Percentiles rank a stretch among this genome's conserved stretches.
Conservation (phyloP, 2,113 vertebrate genomes). For the Symphodus melops region DNA sequence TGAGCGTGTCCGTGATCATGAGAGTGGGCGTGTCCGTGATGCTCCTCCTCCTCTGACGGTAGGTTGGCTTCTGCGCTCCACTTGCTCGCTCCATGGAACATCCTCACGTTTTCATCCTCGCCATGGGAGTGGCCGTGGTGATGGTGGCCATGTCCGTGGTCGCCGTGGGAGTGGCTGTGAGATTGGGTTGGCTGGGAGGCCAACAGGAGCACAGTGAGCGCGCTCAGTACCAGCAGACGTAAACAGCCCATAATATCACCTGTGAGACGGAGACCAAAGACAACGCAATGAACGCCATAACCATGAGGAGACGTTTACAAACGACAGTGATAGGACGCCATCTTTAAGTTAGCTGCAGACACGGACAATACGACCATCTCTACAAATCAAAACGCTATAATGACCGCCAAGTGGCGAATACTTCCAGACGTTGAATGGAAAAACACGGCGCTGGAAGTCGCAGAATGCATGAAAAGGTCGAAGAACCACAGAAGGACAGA, state of each 20-base stretch:
- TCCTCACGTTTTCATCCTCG: constrained; percentile 71
- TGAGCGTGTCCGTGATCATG: constrained; percentile 60
- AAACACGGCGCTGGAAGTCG: too few species aligned
- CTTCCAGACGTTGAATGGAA: too few species aligned
- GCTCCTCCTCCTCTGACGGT: constrained; percentile 7
- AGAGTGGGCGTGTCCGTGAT: constrained; percentile 19
- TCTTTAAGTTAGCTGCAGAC: too few species aligned
- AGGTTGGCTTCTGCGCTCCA: constrained; percentile 85
- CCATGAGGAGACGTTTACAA: too few species aligned
- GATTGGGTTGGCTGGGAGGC: constrained; percentile 49
- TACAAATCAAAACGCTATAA: too few species aligned
- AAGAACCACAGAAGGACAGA: too few species aligned
- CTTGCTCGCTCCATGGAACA: constrained; percentile 85
- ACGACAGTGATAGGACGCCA: too few species aligned
- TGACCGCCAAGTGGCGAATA: too few species aligned
- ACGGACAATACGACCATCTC: too few species aligned
- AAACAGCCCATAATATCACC: constrained; percentile 71
- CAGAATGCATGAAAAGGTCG: too few species aligned
- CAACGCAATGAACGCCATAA: too few species aligned
- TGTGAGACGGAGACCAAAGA: constrained; percentile 28
- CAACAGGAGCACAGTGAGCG: constrained; percentile 64
- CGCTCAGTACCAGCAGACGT: constrained; percentile 59
- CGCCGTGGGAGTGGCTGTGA: constrained; percentile 78
- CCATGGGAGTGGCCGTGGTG: constrained; percentile 76
- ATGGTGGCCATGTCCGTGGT: constrained; percentile 73